These are phyloP conservation scores for Dendronephthya gigantea DNA, from an alignment of 64 coral and sea anemone genomes.

Conservation along the genomic window DNA sequence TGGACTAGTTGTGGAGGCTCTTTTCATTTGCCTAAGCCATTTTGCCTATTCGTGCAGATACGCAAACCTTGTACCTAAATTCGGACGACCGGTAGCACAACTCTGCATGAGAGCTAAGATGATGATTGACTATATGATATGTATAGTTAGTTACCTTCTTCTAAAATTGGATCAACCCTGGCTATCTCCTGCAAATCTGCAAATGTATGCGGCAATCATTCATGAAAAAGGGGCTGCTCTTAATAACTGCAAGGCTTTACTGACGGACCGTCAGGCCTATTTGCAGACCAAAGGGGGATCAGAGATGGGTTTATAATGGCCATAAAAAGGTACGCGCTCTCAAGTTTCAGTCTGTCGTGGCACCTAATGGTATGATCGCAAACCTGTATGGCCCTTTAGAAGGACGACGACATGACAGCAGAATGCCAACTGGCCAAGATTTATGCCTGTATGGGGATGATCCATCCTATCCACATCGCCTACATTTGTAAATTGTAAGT, in stretches of 20 bases:
- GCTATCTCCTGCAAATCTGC: slow-evolving; percentile 9
- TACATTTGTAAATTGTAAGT: background rate
- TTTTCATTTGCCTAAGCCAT: background rate
- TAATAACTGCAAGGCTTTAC: background rate
- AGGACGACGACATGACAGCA: background rate
- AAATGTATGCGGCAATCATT: background rate
- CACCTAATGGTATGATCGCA: slow-evolving; percentile 1
- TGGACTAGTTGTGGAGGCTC: slow-evolving; percentile 12
- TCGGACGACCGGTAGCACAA: background rate
- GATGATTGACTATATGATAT: slow-evolving; percentile 4
- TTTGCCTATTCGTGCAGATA: background rate
- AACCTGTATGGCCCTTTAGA: background rate
- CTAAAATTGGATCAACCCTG: background rate
- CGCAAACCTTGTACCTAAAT: slow-evolving; percentile 9
- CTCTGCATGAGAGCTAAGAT: background rate
- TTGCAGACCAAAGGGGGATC: no score
- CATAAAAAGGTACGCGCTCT: background rate
- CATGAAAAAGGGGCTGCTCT: slow-evolving; percentile 7
- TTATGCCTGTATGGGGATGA: slow-evolving; percentile 8
- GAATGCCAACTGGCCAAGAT: slow-evolving; percentile 1
- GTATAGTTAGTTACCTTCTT: slow-evolving; percentile 13
- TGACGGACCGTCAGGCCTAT: no score
- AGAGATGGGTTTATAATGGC: background rate
- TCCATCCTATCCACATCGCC: background rate
- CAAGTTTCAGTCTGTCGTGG: slow-evolving; percentile 2